Conservation (phyloP, 2,113 vertebrate genomes). For the Callionymus lyra region DNA sequence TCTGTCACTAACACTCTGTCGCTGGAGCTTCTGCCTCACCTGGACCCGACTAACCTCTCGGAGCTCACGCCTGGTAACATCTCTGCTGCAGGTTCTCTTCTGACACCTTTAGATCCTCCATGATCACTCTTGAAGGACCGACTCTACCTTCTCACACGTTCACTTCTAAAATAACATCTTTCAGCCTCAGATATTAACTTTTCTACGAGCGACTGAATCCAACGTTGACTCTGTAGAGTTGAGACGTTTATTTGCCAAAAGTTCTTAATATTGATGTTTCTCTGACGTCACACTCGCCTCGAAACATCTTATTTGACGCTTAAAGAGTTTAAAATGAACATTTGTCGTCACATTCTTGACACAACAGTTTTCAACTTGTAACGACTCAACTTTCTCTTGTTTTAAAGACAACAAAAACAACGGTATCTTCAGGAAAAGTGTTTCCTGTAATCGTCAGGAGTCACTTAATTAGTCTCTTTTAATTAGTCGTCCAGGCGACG, state of each 20-base stretch:
- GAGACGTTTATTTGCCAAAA: no score
- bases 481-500: neutral
- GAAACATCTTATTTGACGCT: no score
- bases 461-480: constrained; percentile 50
- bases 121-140: no score
- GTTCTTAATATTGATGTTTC: no score
- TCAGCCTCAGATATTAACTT: neutral
- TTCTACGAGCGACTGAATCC: no score
- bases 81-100: constrained; percentile 21
- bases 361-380: no score
- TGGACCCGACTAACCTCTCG: constrained; percentile 58
- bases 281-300: no score
- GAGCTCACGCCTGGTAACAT: constrained; percentile 56
- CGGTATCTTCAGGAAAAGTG: constrained; percentile 8
- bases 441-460: constrained; percentile 46
- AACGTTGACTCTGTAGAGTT: no score
- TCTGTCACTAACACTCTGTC: constrained; percentile 43
- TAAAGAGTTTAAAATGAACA: no score
- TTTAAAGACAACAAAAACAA: neutral
- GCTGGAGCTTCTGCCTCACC: constrained; percentile 22
- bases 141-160: constrained; percentile 1
- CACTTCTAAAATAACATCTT: constrained; percentile 1
- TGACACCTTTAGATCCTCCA: constrained; percentile 26
- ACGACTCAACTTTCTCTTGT: neutral
- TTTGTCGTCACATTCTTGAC: no score